Conservation (phyloP, 1,140 invertebrate genomes). For the Mycetomoellerius zeteki region DNA sequence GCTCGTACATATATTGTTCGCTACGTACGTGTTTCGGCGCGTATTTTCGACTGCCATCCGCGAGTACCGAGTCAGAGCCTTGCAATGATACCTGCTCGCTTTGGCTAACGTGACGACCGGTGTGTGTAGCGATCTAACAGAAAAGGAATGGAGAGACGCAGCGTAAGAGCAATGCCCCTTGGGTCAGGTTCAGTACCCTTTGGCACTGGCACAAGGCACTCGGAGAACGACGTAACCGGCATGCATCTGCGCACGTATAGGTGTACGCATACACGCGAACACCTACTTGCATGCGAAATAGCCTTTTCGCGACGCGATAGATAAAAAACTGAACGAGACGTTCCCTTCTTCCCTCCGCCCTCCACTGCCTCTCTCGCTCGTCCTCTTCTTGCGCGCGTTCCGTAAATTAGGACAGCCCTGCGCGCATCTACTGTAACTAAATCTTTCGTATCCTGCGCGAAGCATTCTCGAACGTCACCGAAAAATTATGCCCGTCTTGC, state of each 20-base stretch:
- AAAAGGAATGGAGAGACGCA: slow-evolving; percentile 83
- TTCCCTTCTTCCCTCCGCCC: not conserved
- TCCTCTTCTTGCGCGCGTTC: not conserved
- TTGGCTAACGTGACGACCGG: slow-evolving; percentile 77
- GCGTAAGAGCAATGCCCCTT: slow-evolving; percentile 85
- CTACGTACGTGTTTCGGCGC: not conserved
- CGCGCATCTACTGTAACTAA: slow-evolving; percentile 35
- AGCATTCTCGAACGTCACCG: not conserved
- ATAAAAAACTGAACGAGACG: slow-evolving; percentile 53
- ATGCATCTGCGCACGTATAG: slow-evolving; percentile 62
- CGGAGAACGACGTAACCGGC: slow-evolving; percentile 68
- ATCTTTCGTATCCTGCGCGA: slow-evolving; percentile 31
- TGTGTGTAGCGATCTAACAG: slow-evolving; percentile 83
- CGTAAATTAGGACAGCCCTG: slow-evolving; percentile 46
- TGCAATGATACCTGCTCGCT: slow-evolving; percentile 70
- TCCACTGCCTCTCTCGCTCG: not conserved
- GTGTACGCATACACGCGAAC: slow-evolving; percentile 58
- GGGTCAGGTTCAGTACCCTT: slow-evolving; percentile 86
- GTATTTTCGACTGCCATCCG: slow-evolving; percentile 50
- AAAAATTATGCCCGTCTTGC: slow-evolving; percentile 26
- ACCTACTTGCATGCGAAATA: slow-evolving; percentile 62
- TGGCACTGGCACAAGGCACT: slow-evolving; percentile 79
- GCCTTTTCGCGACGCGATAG: slow-evolving; percentile 56
- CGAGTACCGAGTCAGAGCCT: slow-evolving; percentile 57
- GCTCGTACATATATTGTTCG: not conserved